These are phyloP conservation scores for Pseudomyrmex cubaensis DNA, from an alignment of 1,140 invertebrate genomes.

Conservation along the genomic window DNA sequence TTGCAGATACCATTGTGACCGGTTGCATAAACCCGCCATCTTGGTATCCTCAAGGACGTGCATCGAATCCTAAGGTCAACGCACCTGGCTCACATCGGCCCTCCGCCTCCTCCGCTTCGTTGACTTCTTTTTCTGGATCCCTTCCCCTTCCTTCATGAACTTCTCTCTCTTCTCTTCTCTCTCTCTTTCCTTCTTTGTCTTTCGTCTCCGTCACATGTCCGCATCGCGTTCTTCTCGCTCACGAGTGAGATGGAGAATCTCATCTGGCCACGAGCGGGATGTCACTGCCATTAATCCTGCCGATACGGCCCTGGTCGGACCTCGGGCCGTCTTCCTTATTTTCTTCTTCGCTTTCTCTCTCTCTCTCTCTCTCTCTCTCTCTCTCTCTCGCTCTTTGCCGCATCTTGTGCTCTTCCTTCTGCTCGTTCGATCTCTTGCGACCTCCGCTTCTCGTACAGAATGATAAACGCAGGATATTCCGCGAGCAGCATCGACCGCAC, in stretches of 20 bases:
- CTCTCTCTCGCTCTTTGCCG: slow-evolving; percentile 26
- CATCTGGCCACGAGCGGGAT: slow-evolving; percentile 78
- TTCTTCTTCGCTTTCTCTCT: slow-evolving; percentile 60
- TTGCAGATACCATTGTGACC: slow-evolving; percentile 78
- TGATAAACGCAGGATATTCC: slow-evolving; percentile 73
- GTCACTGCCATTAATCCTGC: slow-evolving; percentile 82
- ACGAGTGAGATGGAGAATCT: slow-evolving; percentile 68
- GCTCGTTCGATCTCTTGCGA: slow-evolving; percentile 68
- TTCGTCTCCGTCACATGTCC: slow-evolving; percentile 26
- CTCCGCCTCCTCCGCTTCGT: slow-evolving; percentile 69
- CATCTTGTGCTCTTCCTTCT: slow-evolving; percentile 43
- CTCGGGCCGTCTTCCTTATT: slow-evolving; percentile 70
- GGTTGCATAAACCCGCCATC: slow-evolving; percentile 83
- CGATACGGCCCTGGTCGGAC: slow-evolving; percentile 73
- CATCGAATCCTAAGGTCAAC: slow-evolving; percentile 82
- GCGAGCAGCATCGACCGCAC: slow-evolving; percentile 45
- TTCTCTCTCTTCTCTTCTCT: slow-evolving; percentile 47
- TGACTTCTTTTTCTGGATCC: slow-evolving; percentile 69
- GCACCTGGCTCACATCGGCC: slow-evolving; percentile 78
- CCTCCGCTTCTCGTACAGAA: slow-evolving; percentile 66
- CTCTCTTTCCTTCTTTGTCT: slow-evolving; percentile 15
- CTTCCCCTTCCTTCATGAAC: background rate
- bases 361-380: slow-evolving; percentile 13
- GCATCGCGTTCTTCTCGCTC: slow-evolving; percentile 54
- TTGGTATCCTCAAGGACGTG: slow-evolving; percentile 83